phyloP scores from a whole-genome alignment of 2,797 vertebrate genomes.

The Scleropages formosus region DNA sequence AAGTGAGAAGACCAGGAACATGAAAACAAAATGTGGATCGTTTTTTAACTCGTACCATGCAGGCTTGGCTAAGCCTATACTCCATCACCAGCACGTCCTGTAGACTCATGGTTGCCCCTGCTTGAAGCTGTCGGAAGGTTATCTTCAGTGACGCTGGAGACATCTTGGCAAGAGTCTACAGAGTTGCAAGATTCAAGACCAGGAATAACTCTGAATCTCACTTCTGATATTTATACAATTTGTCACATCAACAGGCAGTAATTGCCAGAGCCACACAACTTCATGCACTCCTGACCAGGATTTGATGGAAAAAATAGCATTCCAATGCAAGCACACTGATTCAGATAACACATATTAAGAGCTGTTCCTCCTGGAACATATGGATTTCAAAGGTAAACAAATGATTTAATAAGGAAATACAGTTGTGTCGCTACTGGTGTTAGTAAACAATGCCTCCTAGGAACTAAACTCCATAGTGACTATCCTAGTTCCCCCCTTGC shows the following conservation, averaged over 20 bases:
- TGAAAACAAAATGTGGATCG: not conserved
- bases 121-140: constrained; percentile 78
- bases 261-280: too few species aligned
- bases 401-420: too few species aligned
- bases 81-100: constrained; percentile 89
- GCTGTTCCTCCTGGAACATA: too few species aligned
- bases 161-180: constrained; percentile 83
- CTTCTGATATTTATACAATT: not conserved
- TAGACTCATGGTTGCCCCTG: constrained; percentile 79
- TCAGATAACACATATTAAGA: too few species aligned
- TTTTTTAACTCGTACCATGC: constrained; percentile 75
- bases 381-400: too few species aligned
- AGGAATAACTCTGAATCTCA: not conserved
- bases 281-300: too few species aligned
- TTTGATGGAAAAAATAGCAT: too few species aligned
- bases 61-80: constrained; percentile 86
- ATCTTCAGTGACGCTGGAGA: constrained; percentile 93
- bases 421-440: too few species aligned
- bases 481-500: too few species aligned
- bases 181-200: constrained; percentile 24
- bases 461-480: too few species aligned
- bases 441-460: too few species aligned
- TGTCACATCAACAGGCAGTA: not conserved
- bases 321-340: too few species aligned
- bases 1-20: not conserved